phyloP scores from a whole-genome alignment of 2,113 vertebrate genomes.

The Sakesphorus luctuosus region DNA sequence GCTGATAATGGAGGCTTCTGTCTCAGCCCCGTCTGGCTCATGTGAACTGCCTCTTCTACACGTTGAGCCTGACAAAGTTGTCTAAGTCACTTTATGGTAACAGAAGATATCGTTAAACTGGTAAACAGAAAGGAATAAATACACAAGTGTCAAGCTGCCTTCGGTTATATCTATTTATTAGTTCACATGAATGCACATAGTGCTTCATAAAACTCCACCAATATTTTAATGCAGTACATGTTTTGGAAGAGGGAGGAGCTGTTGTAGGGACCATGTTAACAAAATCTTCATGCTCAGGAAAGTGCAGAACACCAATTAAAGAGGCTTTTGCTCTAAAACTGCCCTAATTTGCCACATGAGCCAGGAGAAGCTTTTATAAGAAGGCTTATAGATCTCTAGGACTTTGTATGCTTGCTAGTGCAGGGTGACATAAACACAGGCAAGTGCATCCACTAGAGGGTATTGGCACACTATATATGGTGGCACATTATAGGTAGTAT shows the following conservation, averaged over 20 bases:
- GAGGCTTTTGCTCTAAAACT: background rate
- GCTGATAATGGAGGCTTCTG: constrained; percentile 50
- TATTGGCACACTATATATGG: constrained; percentile 56
- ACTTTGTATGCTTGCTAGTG: background rate
- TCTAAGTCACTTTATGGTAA: constrained; percentile 29
- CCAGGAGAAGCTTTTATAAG: background rate
- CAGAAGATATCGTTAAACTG: background rate
- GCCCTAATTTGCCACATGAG: background rate
- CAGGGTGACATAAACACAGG: background rate
- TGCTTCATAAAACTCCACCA: background rate
- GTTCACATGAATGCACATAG: background rate
- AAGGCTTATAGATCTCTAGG: background rate
- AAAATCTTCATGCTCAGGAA: background rate
- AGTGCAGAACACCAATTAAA: background rate
- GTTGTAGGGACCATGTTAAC: background rate
- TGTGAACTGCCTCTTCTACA: background rate
- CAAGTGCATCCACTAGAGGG: constrained; percentile 61
- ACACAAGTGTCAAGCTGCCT: background rate
- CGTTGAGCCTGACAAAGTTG: background rate
- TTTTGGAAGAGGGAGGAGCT: background rate
- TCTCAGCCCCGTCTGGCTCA: background rate
- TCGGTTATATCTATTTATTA: constrained; percentile 19
- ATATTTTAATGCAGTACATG: background rate
- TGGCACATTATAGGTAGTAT: background rate
- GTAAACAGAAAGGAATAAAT: constrained; percentile 28